Evolutionary conservation across 2,888 invertebrate species (phyloP), one percentile per base, ranked within the genome.

Genomic region (Drosophila mimetica): DNA sequence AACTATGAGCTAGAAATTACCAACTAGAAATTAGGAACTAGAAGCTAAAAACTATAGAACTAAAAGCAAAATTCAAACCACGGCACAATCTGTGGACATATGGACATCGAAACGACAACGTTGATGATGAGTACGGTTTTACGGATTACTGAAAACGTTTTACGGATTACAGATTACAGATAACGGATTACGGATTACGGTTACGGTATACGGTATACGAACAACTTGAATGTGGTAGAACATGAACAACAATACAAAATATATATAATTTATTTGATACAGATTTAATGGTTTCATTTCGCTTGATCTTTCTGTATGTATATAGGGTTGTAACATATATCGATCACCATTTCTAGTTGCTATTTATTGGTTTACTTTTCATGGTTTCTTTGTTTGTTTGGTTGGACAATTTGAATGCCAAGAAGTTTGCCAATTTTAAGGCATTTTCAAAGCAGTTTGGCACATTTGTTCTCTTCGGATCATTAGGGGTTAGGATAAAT

Each of bases 381-480:
- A n/a, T n/a, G n/a, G n/a, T n/a, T n/a, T n/a, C n/a, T 39, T 44
- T 58, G 14, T 52, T 47, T 37, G 44, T 61, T 53, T 54, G 28
- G 50, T 79, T 84, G 85, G 86, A 84, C 84, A 84, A 84, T 42
- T 77, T 73, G 9, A 69, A 75, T 66, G 67, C 75, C 76, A 71
- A 86, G 86, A 77, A 77, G 85, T 52, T 58, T 81, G 78, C 76
- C 88, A 88, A 88, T 89, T 85, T 89, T 88, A 89, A 89, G 86
- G 85, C 84, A 72, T 74, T 59, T 76, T 65, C 54, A 50, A 75
- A 74, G 75, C 70, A 86, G 59, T 74, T 79, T 70, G 63, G 36
- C 55, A 18, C 25, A 51, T 22, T 20, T 5, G n/a, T n/a, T 14
- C 36, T 36, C 34, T 46, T 48, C 30, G 16, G 36, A 37, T 16